phyloP scores from a whole-genome alignment of 2,113 vertebrate species.

The Paraplagusia blochii region DNA sequence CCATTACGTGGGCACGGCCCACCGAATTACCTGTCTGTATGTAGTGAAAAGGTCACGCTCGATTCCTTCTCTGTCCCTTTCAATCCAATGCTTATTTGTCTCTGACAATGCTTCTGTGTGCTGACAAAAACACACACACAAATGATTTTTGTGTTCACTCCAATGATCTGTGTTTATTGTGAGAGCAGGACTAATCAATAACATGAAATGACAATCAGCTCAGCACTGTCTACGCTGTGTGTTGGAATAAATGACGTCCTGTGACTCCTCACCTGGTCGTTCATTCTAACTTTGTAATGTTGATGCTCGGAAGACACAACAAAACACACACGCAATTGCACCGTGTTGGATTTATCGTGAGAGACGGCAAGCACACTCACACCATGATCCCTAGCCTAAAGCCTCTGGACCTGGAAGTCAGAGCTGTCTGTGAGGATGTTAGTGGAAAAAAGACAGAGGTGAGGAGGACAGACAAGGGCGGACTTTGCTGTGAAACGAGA shows the following conservation, averaged over 20 bases:
- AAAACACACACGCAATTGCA: no score
- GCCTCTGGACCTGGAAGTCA: no score
- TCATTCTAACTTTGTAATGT: background rate
- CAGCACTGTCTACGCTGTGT: background rate
- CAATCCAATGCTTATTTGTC: slow-evolving; percentile 11
- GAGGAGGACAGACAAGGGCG: no score
- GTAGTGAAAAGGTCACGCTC: slow-evolving; percentile 28
- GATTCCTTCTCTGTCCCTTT: slow-evolving; percentile 5
- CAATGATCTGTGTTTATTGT: slow-evolving; percentile 3
- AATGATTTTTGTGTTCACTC: slow-evolving; percentile 5
- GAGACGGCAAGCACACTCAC: no score
- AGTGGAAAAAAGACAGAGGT: no score
- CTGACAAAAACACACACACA: slow-evolving; percentile 10
- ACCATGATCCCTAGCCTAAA: no score
- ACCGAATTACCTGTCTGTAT: slow-evolving; percentile 16
- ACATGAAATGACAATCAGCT: background rate
- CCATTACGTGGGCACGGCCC: background rate
- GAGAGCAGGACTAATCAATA: slow-evolving; percentile 23
- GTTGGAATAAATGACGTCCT: slow-evolving; percentile 1
- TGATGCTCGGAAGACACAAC: no score
- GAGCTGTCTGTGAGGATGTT: no score
- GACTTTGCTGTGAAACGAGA: no score
- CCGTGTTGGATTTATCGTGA: no score
- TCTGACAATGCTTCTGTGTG: slow-evolving; percentile 22
- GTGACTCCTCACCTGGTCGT: background rate